Evolutionary conservation across 64 coral and sea anemone species (phyloP).

Genomic region (Pachyseris speciosa): DNA sequence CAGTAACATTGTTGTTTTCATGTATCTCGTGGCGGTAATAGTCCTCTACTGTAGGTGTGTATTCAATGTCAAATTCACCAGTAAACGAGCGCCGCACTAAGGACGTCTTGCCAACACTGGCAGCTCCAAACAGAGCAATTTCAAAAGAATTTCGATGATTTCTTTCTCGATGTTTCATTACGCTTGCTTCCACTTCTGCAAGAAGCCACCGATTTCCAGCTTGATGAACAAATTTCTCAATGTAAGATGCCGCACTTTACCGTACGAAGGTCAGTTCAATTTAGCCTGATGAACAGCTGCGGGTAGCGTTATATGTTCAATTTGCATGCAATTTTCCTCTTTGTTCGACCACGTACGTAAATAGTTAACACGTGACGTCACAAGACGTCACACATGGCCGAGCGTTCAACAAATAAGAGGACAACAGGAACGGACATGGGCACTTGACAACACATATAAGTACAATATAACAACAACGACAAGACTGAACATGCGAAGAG

Average conservation of each 20-base stretch:
- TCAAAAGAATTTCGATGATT: slow-evolving; percentile 69
- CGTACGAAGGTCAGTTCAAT: neutral
- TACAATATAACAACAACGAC: neutral
- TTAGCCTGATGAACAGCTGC: neutral
- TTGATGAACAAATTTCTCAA: neutral
- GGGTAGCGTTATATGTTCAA: neutral
- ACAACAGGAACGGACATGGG: neutral
- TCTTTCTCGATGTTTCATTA: neutral
- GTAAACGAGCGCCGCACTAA: slow-evolving; percentile 76
- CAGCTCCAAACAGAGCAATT: slow-evolving; percentile 86
- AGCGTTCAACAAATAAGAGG: neutral
- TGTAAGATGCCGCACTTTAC: neutral
- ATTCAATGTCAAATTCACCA: slow-evolving; percentile 62
- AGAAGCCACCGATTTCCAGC: neutral
- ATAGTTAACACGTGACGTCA: slow-evolving; percentile 2
- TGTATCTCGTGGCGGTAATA: slow-evolving; percentile 66
- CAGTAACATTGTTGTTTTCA: slow-evolving; percentile 34
- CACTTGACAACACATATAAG: neutral
- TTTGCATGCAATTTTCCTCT: slow-evolving; percentile 16
- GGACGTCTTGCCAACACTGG: slow-evolving; percentile 92
- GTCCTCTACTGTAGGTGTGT: slow-evolving; percentile 88
- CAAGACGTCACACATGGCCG: neutral
- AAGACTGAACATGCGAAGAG: neutral
- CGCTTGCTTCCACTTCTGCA: neutral
- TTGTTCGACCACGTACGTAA: neutral